Evolutionary conservation across 1,140 invertebrate genomes (phyloP).

Genomic region (Camponotus vicinus): DNA sequence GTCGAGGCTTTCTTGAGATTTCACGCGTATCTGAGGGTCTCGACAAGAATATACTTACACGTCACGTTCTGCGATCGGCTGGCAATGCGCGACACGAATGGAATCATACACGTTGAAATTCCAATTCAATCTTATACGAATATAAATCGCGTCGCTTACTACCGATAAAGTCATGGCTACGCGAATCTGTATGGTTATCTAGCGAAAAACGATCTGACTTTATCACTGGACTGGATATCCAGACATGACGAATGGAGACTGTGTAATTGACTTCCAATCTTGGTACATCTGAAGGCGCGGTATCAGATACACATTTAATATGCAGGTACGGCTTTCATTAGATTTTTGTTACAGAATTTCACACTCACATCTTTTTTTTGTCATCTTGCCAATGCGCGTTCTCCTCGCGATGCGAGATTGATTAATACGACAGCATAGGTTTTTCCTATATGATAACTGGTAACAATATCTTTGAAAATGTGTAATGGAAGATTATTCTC

Average conservation of each 20-base stretch:
- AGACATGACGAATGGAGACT: not conserved
- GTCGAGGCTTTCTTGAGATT: slow-evolving; percentile 77
- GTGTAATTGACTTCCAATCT: slow-evolving; percentile 16
- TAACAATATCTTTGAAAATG: not conserved
- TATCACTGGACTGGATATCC: slow-evolving; percentile 1
- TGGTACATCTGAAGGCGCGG: not conserved
- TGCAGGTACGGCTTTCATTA: slow-evolving; percentile 2
- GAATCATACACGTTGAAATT: slow-evolving; percentile 29
- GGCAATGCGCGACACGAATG: not conserved
- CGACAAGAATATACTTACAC: slow-evolving; percentile 17
- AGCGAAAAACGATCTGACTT: slow-evolving; percentile 1
- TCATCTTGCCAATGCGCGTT: slow-evolving; percentile 7
- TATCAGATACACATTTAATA: not conserved
- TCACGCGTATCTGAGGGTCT: not conserved
- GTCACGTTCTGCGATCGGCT: no score
- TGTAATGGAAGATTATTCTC: not conserved
- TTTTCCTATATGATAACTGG: not conserved
- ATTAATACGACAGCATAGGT: not conserved
- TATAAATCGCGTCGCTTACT: slow-evolving; percentile 9
- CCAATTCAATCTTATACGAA: slow-evolving; percentile 16
- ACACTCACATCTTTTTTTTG: not conserved
- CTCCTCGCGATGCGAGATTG: not conserved
- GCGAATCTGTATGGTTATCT: not conserved
- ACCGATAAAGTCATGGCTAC: not conserved
- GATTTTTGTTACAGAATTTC: not conserved